Evolutionary conservation across 2,113 vertebrate species (phyloP).

Genomic region (Corythornis cristatus): DNA sequence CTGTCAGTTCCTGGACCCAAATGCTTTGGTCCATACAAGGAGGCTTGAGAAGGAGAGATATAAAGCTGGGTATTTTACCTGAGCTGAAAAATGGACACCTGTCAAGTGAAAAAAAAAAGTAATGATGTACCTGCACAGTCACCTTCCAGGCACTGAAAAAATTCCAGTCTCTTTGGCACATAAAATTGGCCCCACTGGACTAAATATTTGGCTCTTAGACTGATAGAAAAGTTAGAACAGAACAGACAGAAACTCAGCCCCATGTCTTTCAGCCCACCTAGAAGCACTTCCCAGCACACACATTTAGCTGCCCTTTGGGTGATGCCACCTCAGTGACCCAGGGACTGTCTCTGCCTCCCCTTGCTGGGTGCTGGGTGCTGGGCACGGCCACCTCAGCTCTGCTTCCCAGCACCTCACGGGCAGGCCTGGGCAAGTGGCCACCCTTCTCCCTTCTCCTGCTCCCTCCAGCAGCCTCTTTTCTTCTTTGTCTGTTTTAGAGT

Average conservation of each 20-base stretch:
- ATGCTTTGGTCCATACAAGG: background rate
- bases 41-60: background rate
- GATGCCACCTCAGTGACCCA: rapidly evolving
- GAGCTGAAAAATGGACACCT: background rate
- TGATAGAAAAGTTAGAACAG: background rate
- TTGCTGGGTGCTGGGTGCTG: no score
- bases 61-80: background rate
- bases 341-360: background rate
- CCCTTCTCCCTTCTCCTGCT: background rate
- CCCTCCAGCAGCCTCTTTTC: background rate
- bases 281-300: background rate
- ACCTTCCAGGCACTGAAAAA: background rate
- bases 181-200: background rate
- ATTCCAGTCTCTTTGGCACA: background rate
- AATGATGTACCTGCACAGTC: background rate
- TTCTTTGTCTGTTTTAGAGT: background rate
- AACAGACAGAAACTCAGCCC: background rate
- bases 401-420: background rate
- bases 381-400: background rate
- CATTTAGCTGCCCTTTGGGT: background rate
- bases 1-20: background rate
- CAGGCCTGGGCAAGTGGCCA: background rate
- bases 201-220: background rate
- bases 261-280: rapidly evolving
- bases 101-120: background rate